Base-by-base conservation (phyloP, 1,140 invertebrate genomes). In the Drosophila trapezifrons region DNA sequence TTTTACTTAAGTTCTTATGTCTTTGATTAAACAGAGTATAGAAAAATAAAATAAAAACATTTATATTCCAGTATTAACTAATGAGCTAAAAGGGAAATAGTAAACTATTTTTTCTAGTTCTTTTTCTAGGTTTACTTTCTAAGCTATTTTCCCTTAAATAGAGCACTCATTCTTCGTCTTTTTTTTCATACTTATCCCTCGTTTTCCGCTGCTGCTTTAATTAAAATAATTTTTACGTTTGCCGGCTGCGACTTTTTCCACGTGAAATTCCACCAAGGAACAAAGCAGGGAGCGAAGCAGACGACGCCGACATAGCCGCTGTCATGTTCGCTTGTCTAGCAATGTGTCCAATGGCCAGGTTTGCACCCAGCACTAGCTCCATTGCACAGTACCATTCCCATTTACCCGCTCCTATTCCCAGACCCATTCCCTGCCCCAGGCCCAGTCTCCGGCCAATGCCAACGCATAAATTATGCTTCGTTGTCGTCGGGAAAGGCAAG, bases 381-480 rank as follows among this genome's bases (percentile, higher is more conserved):
- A 58, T 51, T 22, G 49, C 49, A 20, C 49, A 35, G 29, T 6
- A 22, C n/a, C 43, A 55, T 20, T 27, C 29, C n/a, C 51, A 40
- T 25, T 20, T 20, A n/a, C 29, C 51, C 17, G 29, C 47, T 51
- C 55, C 40, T 20, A 32, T 27, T 63, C 51, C 42, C 75, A 76
- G 43, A 37, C 74, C 76, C 74, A 65, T 42, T 37, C 22, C 38
- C 63, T 62, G 62, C 15, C 75, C 73, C 25, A 51, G 67, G 56
- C 62, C 25, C 35, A 66, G 77, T 56, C 74, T 63, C 74, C 65
- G 65, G 60, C 65, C 65, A 69, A 69, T 69, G 74, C 67, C 65
- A 89, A 80, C 73, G 74, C 84, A 89, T 89, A 89, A 89, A 89
- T 89, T 89, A 89, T 84, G 80, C 80, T 89, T 89, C 78, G 80